Base-by-base conservation (phyloP, 1,140 invertebrate genomes). In the Pseudomyrmex gracilis region DNA sequence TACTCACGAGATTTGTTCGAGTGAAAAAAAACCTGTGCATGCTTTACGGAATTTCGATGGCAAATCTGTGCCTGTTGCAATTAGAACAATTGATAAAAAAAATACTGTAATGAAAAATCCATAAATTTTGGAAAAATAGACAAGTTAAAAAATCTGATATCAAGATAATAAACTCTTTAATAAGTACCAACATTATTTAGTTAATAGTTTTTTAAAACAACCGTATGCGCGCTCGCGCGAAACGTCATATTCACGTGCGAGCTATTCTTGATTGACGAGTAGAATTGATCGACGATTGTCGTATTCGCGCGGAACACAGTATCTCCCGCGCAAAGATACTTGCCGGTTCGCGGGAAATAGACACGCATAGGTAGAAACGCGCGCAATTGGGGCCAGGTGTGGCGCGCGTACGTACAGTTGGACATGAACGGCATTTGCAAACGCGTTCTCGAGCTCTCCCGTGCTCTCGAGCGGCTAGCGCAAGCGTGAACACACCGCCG, bases 371-470 rank as follows among this genome's bases (percentile, higher is more conserved):
- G 89, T 92, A 89, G 92, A 89, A 90, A n/a, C 45, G 70, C 70
- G 70, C 60, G 73, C 88, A 88, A 93, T 92, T 90, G 91, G 92
- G 90, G 89, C 92, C 92, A 93, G 93, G 92, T 93, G 93, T 93
- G 92, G 93, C 92, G 91, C 89, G 74, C 83, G 88, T 83, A 77
- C 73, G 85, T 66, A 87, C 87, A 53, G 55, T 13, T 74, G 82
- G 45, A 22, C 67, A 8, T 24, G 12, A 24, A 43, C 1, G 12
- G 74, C 82, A 73, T 57, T 70, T 53, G 24, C 47, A 45, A 64
- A 73, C 66, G 82, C 83, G 60, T 13, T 20, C 88, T 78, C 45
- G 15, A n/a, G 34, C 17, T 17, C 43, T 60, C 71, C 13, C 53
- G 24, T 9, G 24, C 24, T 77, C 87, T 77, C 87, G 87, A 86